phyloP scores from a whole-genome alignment of 2,113 vertebrate species.

The Tetraodon nigroviridis region DNA sequence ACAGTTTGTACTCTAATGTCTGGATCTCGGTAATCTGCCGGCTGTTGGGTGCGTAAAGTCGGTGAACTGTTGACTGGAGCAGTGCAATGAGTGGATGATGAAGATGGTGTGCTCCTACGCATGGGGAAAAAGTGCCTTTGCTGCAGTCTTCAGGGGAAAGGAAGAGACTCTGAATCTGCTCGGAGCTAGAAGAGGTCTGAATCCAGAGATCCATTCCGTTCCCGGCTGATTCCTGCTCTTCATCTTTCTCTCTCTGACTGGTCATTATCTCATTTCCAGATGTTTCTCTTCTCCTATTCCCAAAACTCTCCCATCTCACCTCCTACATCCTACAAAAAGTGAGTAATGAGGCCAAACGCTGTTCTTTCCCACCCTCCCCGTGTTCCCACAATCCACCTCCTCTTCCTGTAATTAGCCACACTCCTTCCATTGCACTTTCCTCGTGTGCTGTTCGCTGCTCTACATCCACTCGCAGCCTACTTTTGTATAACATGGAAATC shows the following conservation, averaged over 20 bases:
- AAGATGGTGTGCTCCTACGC: constrained; percentile 17
- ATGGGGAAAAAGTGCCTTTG: neutral
- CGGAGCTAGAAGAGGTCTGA: constrained; percentile 15
- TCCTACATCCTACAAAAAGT: constrained; percentile 4
- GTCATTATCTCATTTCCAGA: too few relatives aligned
- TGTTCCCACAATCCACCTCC: constrained; percentile 36
- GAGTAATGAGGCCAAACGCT: constrained; percentile 29
- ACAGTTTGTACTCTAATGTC: constrained; percentile 49
- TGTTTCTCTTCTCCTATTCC: neutral
- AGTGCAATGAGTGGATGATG: constrained; percentile 37
- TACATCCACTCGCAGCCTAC: neutral
- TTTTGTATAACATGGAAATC: too few relatives aligned
- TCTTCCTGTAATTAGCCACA: constrained; percentile 16
- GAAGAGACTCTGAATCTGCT: neutral
- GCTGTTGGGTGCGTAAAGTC: constrained; percentile 1
- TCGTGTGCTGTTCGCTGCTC: constrained; percentile 4
- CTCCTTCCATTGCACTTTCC: constrained; percentile 4
- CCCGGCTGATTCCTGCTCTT: too few relatives aligned
- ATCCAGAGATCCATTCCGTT: too few relatives aligned
- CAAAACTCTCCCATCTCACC: too few relatives aligned
- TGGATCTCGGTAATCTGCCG: neutral
- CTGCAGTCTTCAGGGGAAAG: neutral
- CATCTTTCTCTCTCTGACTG: too few relatives aligned
- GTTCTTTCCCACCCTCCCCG: constrained; percentile 31
- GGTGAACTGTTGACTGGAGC: constrained; percentile 22